Conservation (phyloP, 1,140 invertebrate species). For the Lordiphosa mommai region DNA sequence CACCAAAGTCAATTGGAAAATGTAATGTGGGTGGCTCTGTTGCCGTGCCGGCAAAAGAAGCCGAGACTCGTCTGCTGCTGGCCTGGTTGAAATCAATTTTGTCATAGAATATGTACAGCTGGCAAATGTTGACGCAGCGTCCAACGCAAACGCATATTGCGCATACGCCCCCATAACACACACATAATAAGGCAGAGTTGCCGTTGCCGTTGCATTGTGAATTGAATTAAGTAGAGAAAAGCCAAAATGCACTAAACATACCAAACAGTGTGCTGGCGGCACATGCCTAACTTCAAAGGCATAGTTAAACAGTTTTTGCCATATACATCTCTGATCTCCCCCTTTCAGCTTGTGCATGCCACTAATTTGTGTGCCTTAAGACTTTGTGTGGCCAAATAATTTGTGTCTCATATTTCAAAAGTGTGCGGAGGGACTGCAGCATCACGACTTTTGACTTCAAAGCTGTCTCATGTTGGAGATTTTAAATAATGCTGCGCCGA, state of each 20-base stretch:
- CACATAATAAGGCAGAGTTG: constrained; percentile 30
- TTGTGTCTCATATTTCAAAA: constrained; percentile 53
- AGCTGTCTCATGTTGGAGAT: constrained; percentile 47
- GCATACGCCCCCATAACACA: constrained; percentile 24
- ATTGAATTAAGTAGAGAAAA: constrained; percentile 46
- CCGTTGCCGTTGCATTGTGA: constrained; percentile 24
- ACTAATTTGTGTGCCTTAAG: constrained; percentile 61
- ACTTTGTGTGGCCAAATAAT: constrained; percentile 39
- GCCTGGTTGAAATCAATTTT: constrained; percentile 39
- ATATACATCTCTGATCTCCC: background rate
- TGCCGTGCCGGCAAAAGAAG: background rate
- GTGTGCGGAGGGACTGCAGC: constrained; percentile 45
- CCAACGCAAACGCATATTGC: constrained; percentile 19
- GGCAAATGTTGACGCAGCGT: constrained; percentile 40
- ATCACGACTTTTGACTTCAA: constrained; percentile 62
- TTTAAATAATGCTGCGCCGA: constrained; percentile 55
- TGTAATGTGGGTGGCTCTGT: background rate
- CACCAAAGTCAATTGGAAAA: constrained; percentile 21
- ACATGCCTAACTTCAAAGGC: constrained; percentile 53
- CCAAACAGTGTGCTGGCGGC: constrained; percentile 26
- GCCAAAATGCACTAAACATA: constrained; percentile 47
- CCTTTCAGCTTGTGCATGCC: constrained; percentile 12
- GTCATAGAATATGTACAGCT: constrained; percentile 25
- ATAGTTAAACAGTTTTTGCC: constrained; percentile 58
- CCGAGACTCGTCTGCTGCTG: background rate